Conservation (phyloP, 2,113 vertebrate genomes). For the Leucoraja erinaceus region DNA sequence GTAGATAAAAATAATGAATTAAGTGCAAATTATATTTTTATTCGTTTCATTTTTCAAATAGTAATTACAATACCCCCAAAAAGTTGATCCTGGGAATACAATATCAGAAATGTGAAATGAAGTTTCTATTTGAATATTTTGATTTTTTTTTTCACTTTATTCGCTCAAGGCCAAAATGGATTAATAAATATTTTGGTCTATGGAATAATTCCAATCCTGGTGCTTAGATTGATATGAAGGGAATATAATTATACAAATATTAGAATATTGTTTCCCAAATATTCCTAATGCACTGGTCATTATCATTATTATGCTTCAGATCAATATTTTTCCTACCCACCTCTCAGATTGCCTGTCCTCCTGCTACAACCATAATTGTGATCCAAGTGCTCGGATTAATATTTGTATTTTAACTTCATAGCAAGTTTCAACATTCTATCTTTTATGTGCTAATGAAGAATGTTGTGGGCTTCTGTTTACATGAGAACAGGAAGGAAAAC, state of each 20-base stretch:
- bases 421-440: not conserved
- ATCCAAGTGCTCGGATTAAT: not conserved
- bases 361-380: not conserved
- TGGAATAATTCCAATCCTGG: too few species aligned
- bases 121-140: not conserved
- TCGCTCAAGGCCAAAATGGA: not conserved
- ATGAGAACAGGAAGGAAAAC: not conserved
- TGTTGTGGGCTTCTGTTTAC: not conserved
- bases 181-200: not conserved
- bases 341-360: not conserved
- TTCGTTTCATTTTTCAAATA: not conserved
- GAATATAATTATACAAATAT: not conserved
- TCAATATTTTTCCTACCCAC: not conserved
- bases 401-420: not conserved
- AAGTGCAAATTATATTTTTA: not conserved
- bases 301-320: not conserved
- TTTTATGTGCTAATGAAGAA: not conserved
- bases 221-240: not conserved
- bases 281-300: not conserved
- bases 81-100: not conserved
- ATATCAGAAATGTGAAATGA: not conserved
- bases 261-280: not conserved
- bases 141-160: not conserved
- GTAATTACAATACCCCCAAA: not conserved
- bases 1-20: not conserved